These are phyloP conservation scores for Scleropages formosus DNA, from an alignment of 2,797 vertebrate species.

Conservation along the genomic window DNA sequence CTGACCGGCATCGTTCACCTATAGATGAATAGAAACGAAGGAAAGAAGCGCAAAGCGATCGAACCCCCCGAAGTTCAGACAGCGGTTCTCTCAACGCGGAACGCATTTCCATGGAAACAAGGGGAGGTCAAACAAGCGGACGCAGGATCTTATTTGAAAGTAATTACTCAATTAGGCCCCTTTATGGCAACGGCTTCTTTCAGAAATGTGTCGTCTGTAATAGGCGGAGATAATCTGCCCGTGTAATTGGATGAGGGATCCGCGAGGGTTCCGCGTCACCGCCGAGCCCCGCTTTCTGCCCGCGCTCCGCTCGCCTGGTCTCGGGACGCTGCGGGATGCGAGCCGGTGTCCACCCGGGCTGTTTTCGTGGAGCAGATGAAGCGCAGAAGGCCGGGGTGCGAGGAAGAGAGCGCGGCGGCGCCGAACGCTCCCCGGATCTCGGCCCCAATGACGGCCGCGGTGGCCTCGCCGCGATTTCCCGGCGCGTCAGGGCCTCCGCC, in stretches of 20 bases:
- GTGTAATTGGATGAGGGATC: constrained; percentile 27
- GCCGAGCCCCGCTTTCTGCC: background rate
- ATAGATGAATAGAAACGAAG: too few species aligned
- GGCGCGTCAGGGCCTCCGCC: background rate
- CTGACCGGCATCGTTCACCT: too few species aligned
- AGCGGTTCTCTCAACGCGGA: background rate
- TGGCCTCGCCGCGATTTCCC: too few species aligned
- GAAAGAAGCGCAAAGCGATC: background rate
- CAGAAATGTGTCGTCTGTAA: constrained; percentile 24
- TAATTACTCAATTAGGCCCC: constrained; percentile 23
- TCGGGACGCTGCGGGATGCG: background rate
- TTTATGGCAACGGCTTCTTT: constrained; percentile 20
- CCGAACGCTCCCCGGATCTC: too few species aligned
- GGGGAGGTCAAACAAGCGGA: background rate
- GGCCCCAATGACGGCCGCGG: too few species aligned
- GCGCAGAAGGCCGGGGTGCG: too few species aligned
- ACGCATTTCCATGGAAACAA: background rate
- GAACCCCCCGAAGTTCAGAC: background rate
- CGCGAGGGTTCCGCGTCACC: background rate
- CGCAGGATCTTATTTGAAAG: constrained; percentile 7
- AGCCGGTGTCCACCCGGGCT: background rate
- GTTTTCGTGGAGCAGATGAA: background rate
- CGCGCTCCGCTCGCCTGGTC: background rate
- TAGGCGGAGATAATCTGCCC: constrained; percentile 19
- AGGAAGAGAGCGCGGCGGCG: too few species aligned